These are phyloP conservation scores for Agrilus biguttatus DNA, from an alignment of 2,888 invertebrate species.

Conservation along the genomic window DNA sequence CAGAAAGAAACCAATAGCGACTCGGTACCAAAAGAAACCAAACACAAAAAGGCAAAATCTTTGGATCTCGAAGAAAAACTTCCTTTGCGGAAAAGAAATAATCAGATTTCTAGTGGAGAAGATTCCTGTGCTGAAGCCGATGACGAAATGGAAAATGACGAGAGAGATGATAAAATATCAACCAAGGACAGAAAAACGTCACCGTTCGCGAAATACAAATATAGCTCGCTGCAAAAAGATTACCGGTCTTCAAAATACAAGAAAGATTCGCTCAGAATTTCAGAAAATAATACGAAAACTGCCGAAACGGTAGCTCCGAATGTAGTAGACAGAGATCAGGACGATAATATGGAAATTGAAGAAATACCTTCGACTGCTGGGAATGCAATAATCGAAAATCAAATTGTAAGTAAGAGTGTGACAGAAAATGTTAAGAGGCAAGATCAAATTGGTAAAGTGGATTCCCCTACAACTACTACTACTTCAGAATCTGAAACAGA, in stretches of 20 bases:
- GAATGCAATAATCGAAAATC: background rate
- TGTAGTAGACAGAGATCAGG: conserved; percentile 4
- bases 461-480: conserved; percentile 20
- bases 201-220: conserved; percentile 31
- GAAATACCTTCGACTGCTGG: background rate
- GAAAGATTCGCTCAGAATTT: too few relatives aligned
- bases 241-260: too few relatives aligned
- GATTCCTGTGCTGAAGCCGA: conserved; percentile 52
- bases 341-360: conserved; percentile 7
- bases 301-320: conserved; percentile 7
- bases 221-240: conserved; percentile 4
- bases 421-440: too few relatives aligned
- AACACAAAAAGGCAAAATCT: conserved; percentile 7
- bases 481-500: conserved; percentile 32
- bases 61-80: conserved; percentile 8
- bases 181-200: conserved; percentile 9
- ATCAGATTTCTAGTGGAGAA: conserved; percentile 36
- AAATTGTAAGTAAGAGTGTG: background rate
- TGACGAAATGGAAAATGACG: conserved; percentile 53
- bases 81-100: conserved; percentile 22
- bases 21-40: conserved; percentile 6
- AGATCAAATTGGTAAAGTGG: conserved; percentile 3
- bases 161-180: conserved; percentile 35
- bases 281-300: conserved; percentile 3
- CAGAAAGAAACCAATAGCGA: conserved; percentile 10